These are phyloP conservation scores for Clarias platycephalus DNA, from an alignment of 2,797 vertebrate genomes.

Conservation along the genomic window DNA sequence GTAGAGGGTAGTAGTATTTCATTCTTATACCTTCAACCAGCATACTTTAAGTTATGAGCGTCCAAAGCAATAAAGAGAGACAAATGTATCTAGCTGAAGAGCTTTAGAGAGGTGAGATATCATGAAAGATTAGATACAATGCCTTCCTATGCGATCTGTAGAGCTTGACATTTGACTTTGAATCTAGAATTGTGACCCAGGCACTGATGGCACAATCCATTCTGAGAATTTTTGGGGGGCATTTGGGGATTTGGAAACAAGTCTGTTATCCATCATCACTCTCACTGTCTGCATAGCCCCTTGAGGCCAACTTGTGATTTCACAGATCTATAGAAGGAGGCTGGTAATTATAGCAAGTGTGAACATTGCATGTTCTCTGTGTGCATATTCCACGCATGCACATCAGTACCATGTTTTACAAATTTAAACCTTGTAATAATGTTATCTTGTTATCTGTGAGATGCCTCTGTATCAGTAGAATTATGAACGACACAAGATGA, in stretches of 20 bases:
- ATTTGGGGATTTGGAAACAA: slow-evolving; percentile 2
- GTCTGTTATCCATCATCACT: neutral
- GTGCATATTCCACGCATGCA: neutral
- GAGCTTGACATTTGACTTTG: slow-evolving; percentile 14
- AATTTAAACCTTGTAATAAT: neutral
- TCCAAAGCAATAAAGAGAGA: slow-evolving; percentile 36
- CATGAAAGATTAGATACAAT: slow-evolving; percentile 24
- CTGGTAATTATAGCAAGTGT: neutral
- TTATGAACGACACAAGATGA: neutral
- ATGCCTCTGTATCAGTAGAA: neutral
- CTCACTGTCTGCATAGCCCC: neutral
- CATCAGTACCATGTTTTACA: neutral
- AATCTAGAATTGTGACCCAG: slow-evolving; percentile 36
- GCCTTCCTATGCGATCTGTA: slow-evolving; percentile 31
- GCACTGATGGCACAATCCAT: slow-evolving; percentile 20
- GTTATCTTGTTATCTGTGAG: neutral
- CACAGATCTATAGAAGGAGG: slow-evolving; percentile 8
- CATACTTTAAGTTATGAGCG: slow-evolving; percentile 8
- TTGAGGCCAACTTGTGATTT: slow-evolving; percentile 24
- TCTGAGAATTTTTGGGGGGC: slow-evolving; percentile 13
- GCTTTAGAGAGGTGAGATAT: slow-evolving; percentile 6
- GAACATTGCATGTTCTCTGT: neutral
- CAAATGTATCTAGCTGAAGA: slow-evolving; percentile 34
- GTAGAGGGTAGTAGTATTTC: slow-evolving; percentile 55
- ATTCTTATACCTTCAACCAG: slow-evolving; percentile 40